Evolutionary conservation across 1,140 invertebrate genomes (phyloP).

Genomic region (Magallana ariakensis): DNA sequence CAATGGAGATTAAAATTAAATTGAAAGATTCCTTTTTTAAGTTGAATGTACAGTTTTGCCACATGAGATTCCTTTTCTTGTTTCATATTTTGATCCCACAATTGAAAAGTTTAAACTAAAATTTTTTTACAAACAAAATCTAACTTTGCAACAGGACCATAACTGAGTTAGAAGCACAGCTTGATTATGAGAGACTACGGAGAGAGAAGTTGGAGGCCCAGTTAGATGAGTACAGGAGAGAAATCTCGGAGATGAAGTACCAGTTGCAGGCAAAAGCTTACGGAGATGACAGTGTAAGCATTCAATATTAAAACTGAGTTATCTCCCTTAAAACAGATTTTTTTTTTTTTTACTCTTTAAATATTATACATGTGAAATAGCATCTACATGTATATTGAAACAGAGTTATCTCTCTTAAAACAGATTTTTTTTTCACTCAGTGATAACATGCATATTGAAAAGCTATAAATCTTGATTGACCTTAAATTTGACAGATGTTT

Average conservation of each 20-base stretch:
- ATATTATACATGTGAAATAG: no score
- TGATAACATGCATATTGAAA: background rate
- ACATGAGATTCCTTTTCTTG: no score
- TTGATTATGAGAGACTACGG: constrained; percentile 79
- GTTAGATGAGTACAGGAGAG: constrained; percentile 77
- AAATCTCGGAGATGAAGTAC: constrained; percentile 73
- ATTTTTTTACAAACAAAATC: no score
- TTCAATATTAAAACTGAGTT: background rate
- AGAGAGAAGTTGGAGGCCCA: constrained; percentile 78
- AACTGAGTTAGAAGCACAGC: constrained; percentile 76
- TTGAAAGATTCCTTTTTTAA: no score
- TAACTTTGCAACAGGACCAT: constrained; percentile 70
- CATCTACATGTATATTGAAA: background rate
- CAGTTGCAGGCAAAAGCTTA: constrained; percentile 66
- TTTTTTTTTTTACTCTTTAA: background rate
- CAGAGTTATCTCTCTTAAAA: background rate
- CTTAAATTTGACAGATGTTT: no score
- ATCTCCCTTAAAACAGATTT: background rate
- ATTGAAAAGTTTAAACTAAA: no score
- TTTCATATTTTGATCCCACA: no score
- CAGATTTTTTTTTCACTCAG: background rate
- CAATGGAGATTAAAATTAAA: no score
- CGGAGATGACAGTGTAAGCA: constrained; percentile 35
- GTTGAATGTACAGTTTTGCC: no score
- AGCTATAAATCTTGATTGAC: no score